These are phyloP conservation scores for Speoplatyrhinus poulsoni DNA, from an alignment of 2,113 vertebrate genomes.

Conservation along the genomic window DNA sequence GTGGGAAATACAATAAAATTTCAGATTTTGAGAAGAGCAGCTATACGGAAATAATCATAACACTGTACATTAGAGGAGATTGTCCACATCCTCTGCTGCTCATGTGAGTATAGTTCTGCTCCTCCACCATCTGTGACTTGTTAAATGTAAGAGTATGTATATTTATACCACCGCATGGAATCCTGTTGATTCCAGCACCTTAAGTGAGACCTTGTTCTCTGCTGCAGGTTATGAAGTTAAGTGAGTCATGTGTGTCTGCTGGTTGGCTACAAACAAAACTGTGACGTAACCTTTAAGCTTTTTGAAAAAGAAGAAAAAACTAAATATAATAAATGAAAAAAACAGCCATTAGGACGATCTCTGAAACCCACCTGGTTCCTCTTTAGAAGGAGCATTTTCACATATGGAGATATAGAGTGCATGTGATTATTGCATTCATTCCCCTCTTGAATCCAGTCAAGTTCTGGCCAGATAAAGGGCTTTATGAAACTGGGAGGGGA, in stretches of 20 bases:
- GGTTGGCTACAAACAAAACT: constrained; percentile 41
- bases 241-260: constrained; percentile 26
- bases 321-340: background rate
- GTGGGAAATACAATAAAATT: background rate
- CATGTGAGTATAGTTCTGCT: constrained; percentile 21
- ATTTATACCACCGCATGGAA: background rate
- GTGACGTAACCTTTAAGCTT: constrained; percentile 32
- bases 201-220: constrained; percentile 15
- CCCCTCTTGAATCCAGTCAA: constrained; percentile 69
- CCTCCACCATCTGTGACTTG: constrained; percentile 20
- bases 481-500: constrained; percentile 64
- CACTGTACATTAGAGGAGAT: constrained; percentile 24
- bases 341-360: constrained; percentile 56
- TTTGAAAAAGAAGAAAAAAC: constrained; percentile 18
- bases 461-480: constrained; percentile 64
- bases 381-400: constrained; percentile 50
- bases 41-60: background rate
- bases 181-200: background rate
- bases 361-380: constrained; percentile 37
- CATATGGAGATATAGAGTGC: constrained; percentile 55
- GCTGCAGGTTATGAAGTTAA: constrained; percentile 20
- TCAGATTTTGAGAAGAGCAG: background rate
- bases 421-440: constrained; percentile 73
- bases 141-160: background rate
- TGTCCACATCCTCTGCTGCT: background rate